Conservation (phyloP, 2,113 vertebrate genomes). For the Oryzias celebensis region DNA sequence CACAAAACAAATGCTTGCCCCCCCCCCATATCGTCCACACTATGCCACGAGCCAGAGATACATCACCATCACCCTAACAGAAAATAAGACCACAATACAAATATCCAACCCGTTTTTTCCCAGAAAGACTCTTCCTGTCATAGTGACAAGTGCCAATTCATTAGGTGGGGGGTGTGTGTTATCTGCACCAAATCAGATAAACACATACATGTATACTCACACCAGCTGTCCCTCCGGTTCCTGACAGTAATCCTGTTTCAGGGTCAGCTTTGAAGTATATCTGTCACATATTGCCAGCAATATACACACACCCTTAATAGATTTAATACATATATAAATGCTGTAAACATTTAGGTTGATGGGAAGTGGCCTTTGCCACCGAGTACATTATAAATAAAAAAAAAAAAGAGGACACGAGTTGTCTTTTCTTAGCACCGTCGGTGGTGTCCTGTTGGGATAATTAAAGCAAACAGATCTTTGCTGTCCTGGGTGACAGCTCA, state of each 20-base stretch:
- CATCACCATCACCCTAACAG: conserved; percentile 64
- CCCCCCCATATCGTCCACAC: conserved; percentile 62
- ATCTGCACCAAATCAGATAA: conserved; percentile 11
- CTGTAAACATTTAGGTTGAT: conserved; percentile 31
- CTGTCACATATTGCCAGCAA: conserved; percentile 26
- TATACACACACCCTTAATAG: conserved; percentile 35
- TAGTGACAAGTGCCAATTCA: conserved; percentile 37
- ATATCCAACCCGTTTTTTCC: conserved; percentile 53
- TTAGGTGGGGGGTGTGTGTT: conserved; percentile 35
- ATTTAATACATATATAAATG: conserved; percentile 29
- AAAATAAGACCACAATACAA: conserved; percentile 63
- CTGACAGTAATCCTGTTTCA: conserved; percentile 39
- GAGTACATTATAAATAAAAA: conserved; percentile 45
- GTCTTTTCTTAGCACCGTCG: conserved; percentile 11
- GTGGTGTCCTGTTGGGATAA: conserved; percentile 57
- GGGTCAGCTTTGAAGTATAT: conserved; percentile 19
- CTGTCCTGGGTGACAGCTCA: conserved; percentile 28
- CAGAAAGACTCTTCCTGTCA: conserved; percentile 26
- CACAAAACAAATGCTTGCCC: conserved; percentile 59
- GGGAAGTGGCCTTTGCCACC: conserved; percentile 32
- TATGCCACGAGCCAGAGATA: conserved; percentile 64
- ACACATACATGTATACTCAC: neutral
- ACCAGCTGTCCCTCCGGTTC: conserved; percentile 21
- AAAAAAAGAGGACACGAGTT: conserved; percentile 19
- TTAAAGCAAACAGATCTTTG: conserved; percentile 42